Evolutionary conservation across 2,888 invertebrate species (phyloP).

Genomic region (Oscheius sp.): DNA sequence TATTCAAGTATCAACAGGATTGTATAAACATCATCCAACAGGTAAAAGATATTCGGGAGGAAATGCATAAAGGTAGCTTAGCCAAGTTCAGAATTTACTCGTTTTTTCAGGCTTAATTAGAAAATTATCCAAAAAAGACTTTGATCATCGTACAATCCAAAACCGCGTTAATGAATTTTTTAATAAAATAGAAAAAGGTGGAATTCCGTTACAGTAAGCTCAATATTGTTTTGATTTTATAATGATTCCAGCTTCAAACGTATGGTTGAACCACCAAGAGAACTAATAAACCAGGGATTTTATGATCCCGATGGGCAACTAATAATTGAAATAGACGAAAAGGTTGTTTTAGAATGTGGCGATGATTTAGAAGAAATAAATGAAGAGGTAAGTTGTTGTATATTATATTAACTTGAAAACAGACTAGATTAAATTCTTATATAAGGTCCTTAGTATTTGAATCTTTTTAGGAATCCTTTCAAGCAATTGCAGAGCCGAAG

Average conservation of each 20-base stretch:
- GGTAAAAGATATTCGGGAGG: slow-evolving; percentile 45
- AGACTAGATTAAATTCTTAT: no score
- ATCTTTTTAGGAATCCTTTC: slow-evolving; percentile 38
- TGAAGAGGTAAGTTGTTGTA: slow-evolving; percentile 15
- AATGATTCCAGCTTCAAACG: slow-evolving; percentile 43
- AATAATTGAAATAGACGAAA: slow-evolving; percentile 46
- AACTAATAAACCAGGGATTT: slow-evolving; percentile 51
- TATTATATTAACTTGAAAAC: neutral
- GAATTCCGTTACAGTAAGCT: slow-evolving; percentile 37
- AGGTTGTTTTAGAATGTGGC: neutral
- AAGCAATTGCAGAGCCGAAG: slow-evolving; percentile 49
- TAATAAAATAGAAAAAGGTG: slow-evolving; percentile 40
- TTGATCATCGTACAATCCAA: slow-evolving; percentile 39
- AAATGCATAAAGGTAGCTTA: slow-evolving; percentile 42
- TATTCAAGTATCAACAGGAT: slow-evolving; percentile 43
- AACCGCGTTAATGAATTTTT: slow-evolving; percentile 29
- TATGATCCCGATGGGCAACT: slow-evolving; percentile 51
- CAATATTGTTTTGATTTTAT: neutral
- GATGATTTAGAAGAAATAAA: slow-evolving; percentile 27
- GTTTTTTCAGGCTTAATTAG: slow-evolving; percentile 41
- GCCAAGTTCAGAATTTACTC: neutral
- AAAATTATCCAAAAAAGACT: slow-evolving; percentile 42
- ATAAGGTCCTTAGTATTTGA: no score
- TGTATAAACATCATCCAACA: slow-evolving; percentile 43
- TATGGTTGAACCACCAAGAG: slow-evolving; percentile 53